Conservation (phyloP, 92 coral and sea anemone species). For the Siderastrea siderea region DNA sequence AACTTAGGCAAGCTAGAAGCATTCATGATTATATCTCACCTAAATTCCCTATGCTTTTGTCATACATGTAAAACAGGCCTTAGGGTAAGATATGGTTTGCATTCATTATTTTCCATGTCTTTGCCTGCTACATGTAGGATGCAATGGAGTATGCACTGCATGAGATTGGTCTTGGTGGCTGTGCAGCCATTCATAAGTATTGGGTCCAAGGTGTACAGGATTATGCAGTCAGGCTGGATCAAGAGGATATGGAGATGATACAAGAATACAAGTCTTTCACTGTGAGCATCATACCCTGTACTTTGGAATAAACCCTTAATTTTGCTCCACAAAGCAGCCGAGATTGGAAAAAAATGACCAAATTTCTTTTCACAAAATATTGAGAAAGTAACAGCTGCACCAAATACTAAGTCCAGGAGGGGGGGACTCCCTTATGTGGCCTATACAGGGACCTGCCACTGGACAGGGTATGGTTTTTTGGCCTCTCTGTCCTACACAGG, state of each 20-base stretch:
- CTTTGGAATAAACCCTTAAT: not conserved
- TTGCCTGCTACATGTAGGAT: constrained; percentile 61
- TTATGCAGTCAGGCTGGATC: constrained; percentile 88
- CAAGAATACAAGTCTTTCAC: constrained; percentile 85
- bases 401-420: too few species aligned
- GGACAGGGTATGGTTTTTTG: too few species aligned
- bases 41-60: too few species aligned
- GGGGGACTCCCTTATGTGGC: too few species aligned
- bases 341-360: too few species aligned
- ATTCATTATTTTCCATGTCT: not conserved
- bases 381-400: too few species aligned
- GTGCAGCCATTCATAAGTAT: constrained; percentile 87
- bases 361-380: too few species aligned
- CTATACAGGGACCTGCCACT: too few species aligned
- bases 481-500: too few species aligned
- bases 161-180: constrained; percentile 94
- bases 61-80: too few species aligned
- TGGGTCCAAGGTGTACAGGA: constrained; percentile 90
- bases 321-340: not conserved
- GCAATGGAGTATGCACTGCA: constrained; percentile 93
- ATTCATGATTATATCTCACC: too few species aligned
- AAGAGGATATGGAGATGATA: constrained; percentile 88
- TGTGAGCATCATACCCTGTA: constrained; percentile 36
- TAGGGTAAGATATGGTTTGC: not conserved
- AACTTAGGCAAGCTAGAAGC: too few species aligned